phyloP scores from a whole-genome alignment of 2,113 vertebrate genomes.

The Stictonetta naevosa region DNA sequence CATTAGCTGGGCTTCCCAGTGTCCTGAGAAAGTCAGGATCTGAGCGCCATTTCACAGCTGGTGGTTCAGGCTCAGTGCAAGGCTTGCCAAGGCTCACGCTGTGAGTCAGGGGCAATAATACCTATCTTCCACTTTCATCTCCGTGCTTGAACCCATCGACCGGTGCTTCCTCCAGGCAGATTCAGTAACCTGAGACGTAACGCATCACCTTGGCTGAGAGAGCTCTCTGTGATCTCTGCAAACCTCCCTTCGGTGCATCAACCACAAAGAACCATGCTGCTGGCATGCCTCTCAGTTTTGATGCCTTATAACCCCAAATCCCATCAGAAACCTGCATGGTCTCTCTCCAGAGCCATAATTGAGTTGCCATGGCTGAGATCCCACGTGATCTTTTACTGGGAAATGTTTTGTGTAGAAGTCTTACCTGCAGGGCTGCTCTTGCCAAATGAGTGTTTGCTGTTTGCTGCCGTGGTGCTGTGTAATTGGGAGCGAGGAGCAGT shows the following conservation, averaged over 20 bases:
- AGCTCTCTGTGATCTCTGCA: neutral
- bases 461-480: neutral
- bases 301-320: neutral
- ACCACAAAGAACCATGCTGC: neutral
- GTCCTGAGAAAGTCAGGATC: neutral
- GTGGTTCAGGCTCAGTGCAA: neutral
- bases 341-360: neutral
- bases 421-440: neutral
- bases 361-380: neutral
- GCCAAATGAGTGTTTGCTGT: neutral
- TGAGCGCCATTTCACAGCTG: neutral
- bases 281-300: neutral
- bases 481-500: neutral
- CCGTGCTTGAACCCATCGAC: neutral
- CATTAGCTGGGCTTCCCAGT: neutral
- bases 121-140: slow-evolving; percentile 25
- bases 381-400: neutral
- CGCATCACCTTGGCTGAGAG: neutral
- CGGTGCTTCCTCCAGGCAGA: neutral
- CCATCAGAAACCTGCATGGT: neutral
- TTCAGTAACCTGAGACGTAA: slow-evolving; percentile 6
- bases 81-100: neutral
- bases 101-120: neutral
- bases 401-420: neutral
- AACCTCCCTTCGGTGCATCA: neutral